These are phyloP conservation scores for Mesocricetus auratus DNA, from an alignment of 2,113 vertebrate genomes.

Conservation along the genomic window DNA sequence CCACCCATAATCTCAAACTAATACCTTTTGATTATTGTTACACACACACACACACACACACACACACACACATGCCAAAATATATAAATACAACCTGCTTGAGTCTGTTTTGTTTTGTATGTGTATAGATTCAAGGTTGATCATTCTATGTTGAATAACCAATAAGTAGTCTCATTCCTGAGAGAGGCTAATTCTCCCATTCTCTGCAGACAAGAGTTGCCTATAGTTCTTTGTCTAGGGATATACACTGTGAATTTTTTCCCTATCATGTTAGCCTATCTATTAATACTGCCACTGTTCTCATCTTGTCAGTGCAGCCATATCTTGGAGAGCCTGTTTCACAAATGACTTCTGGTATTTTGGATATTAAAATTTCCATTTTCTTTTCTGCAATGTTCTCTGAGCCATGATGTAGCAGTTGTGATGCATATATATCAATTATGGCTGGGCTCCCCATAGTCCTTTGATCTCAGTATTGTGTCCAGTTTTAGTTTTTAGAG, in stretches of 20 bases:
- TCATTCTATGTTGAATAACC: neutral
- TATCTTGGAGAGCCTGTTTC: neutral
- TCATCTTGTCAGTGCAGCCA: neutral
- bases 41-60: neutral
- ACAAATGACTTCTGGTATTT: neutral
- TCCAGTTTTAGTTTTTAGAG: neutral
- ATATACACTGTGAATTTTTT: neutral
- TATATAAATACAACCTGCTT: neutral
- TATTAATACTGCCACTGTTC: neutral
- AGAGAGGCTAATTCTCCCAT: neutral
- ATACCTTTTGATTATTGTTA: neutral
- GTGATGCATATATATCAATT: neutral
- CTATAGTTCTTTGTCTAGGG: neutral
- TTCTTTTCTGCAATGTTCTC: neutral
- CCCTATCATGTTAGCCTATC: neutral
- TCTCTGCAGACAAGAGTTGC: neutral
- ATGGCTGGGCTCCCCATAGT: neutral
- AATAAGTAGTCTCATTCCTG: neutral
- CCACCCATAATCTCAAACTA: neutral
- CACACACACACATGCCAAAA: neutral
- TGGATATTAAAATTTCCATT: neutral
- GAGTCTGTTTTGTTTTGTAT: neutral
- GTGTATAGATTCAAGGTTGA: neutral
- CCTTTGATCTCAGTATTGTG: neutral
- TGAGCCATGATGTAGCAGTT: neutral